Conservation (phyloP, 2,888 invertebrate genomes). For the Beris chalybata region DNA sequence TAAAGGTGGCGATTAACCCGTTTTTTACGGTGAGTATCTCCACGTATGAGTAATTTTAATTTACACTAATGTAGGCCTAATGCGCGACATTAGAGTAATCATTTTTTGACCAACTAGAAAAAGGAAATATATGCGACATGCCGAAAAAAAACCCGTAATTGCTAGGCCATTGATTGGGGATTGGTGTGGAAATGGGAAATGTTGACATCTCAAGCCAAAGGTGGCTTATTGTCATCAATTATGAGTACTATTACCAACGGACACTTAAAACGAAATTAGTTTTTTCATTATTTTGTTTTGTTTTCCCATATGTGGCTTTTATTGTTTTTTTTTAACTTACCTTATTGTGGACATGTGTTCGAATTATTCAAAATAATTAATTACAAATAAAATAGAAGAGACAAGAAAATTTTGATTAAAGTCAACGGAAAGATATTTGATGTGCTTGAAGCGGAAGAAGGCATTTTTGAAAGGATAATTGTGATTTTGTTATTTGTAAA, state of each 20-base stretch:
- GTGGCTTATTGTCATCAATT: conserved; percentile 30
- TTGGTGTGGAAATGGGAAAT: conserved; percentile 20
- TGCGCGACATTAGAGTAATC: conserved; percentile 55
- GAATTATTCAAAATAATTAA: too few relatives aligned
- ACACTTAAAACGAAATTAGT: conserved; percentile 26
- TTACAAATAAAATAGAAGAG: too few relatives aligned
- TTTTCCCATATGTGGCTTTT: too few relatives aligned
- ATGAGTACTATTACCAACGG: conserved; percentile 4
- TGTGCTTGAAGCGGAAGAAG: too few relatives aligned
- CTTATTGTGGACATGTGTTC: too few relatives aligned
- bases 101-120: conserved; percentile 44
- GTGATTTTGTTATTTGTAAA: too few relatives aligned
- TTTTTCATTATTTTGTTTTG: not conserved
- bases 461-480: too few relatives aligned
- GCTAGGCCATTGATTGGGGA: conserved; percentile 11
- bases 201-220: conserved; percentile 17
- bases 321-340: too few relatives aligned
- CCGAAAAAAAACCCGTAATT: conserved; percentile 18
- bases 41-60: conserved; percentile 50
- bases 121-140: conserved; percentile 1
- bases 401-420: too few relatives aligned
- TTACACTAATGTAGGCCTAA: conserved; percentile 56
- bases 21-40: not conserved
- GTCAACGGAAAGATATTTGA: too few relatives aligned
- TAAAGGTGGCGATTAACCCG: conserved; percentile 10